phyloP scores from a whole-genome alignment of 2,888 invertebrate genomes.

The Trachelus troglodyta region DNA sequence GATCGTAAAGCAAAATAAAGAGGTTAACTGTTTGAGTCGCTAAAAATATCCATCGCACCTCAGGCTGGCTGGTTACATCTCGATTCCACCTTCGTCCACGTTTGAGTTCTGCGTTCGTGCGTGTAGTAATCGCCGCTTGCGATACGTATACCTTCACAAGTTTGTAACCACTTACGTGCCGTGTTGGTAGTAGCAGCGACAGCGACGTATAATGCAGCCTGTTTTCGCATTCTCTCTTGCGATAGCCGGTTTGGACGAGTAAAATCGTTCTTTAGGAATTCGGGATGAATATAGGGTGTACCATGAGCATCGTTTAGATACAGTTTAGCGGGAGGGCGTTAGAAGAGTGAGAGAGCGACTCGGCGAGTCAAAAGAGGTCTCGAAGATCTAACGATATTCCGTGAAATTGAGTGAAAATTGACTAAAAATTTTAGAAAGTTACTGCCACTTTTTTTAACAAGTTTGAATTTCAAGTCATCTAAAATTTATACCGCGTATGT shows the following conservation, averaged over 20 bases:
- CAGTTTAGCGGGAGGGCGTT: background rate
- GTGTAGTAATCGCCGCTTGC: background rate
- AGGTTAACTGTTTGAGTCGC: slow-evolving; percentile 44
- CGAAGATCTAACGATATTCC: background rate
- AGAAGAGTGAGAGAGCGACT: background rate
- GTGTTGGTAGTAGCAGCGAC: background rate
- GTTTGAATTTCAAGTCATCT: background rate
- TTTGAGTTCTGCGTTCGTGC: background rate
- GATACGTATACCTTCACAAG: background rate
- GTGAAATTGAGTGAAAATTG: background rate
- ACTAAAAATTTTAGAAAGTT: background rate
- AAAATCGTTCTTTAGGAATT: background rate
- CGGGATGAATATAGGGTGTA: background rate
- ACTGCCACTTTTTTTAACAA: background rate
- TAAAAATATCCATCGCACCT: slow-evolving; percentile 42
- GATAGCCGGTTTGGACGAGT: background rate
- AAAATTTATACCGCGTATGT: background rate
- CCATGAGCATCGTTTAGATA: background rate
- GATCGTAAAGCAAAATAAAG: slow-evolving; percentile 42
- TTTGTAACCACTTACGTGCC: background rate
- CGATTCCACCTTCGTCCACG: slow-evolving; percentile 15
- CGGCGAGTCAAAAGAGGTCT: background rate
- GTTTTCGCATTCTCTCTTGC: background rate
- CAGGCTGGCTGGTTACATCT: slow-evolving; percentile 21
- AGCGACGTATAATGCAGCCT: background rate